A percentile compares a stretch with the other conserved stretches of the same genome.
Conservation (phyloP, 1,140 invertebrate species). For the Batillaria attramentaria region DNA sequence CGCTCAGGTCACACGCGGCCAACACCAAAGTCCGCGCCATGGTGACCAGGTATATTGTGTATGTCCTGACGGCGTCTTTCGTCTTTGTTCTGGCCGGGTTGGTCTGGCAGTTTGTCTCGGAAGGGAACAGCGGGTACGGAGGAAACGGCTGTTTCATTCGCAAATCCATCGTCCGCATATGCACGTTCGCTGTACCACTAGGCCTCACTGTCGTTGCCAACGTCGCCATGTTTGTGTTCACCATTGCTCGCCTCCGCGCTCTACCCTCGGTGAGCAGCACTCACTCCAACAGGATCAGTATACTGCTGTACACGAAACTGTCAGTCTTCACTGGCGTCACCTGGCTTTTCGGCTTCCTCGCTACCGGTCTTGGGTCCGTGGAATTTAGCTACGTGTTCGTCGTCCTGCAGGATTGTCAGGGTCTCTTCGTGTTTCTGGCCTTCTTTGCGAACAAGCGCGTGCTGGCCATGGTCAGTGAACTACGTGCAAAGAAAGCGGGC, state of each 20-base stretch:
- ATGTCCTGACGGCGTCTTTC: not conserved
- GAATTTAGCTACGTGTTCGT: not conserved
- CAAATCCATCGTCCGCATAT: not conserved
- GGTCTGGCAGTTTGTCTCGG: not conserved
- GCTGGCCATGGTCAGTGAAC: conserved; percentile 10
- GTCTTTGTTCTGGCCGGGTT: not conserved
- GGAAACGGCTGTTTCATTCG: conserved; percentile 1
- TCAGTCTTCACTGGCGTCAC: conserved; percentile 25
- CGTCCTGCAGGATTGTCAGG: conserved; percentile 14
- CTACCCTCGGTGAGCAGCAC: not conserved
- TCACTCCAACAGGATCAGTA: not conserved
- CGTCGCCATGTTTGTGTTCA: conserved; percentile 22
- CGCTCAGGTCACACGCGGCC: not conserved
- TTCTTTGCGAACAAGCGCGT: conserved; percentile 13
- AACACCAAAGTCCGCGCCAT: not conserved
- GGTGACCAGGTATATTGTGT: conserved; percentile 3
- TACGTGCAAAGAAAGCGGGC: no score
- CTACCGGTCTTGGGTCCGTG: not conserved
- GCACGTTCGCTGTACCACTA: conserved; percentile 24
- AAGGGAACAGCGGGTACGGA: conserved; percentile 16
- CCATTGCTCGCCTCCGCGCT: not conserved
- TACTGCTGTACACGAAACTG: conserved; percentile 23
- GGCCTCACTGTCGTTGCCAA: not conserved
- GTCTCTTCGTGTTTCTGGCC: conserved; percentile 19
- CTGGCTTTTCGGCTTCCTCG: conserved; percentile 23